Conservation (phyloP, 2,888 invertebrate genomes). For the Fabriciana adippe region DNA sequence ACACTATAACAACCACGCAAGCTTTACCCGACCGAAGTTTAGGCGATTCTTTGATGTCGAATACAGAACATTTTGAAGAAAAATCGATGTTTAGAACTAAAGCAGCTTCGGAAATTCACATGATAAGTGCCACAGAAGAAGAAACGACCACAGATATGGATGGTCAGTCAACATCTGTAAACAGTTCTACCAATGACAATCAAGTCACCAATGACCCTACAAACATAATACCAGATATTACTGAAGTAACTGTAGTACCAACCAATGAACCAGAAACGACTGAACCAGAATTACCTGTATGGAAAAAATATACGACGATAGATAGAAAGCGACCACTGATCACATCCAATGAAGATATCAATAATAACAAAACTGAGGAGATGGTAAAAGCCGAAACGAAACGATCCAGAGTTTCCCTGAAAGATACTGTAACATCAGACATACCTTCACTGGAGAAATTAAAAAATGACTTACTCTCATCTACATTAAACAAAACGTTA, state of each 20-base stretch:
- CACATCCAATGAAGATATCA: slow-evolving; percentile 17
- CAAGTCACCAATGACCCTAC: no score
- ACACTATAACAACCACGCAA: neutral
- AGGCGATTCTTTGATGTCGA: slow-evolving; percentile 2
- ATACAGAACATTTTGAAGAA: slow-evolving; percentile 2
- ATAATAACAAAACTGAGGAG: slow-evolving; percentile 42
- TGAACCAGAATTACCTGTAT: slow-evolving; percentile 41
- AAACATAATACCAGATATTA: neutral
- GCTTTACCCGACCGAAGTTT: neutral
- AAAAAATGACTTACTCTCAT: slow-evolving; percentile 44
- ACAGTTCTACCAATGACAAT: neutral
- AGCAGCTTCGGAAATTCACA: neutral
- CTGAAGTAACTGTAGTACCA: neutral
- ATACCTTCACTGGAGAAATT: slow-evolving; percentile 52
- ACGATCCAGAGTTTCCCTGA: slow-evolving; percentile 43
- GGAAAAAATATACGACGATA: slow-evolving; percentile 54
- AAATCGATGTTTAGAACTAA: slow-evolving; percentile 1
- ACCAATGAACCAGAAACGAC: slow-evolving; percentile 11
- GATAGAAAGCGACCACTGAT: slow-evolving; percentile 32
- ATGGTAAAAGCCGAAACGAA: slow-evolving; percentile 50
- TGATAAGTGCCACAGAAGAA: slow-evolving; percentile 1
- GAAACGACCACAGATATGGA: neutral
- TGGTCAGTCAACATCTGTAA: slow-evolving; percentile 7
- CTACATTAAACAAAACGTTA: slow-evolving; percentile 22
- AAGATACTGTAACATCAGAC: slow-evolving; percentile 48